Percentiles rank a stretch among this genome's conserved stretches.
These are phyloP conservation scores for Poecile atricapillus DNA, from an alignment of 2,113 vertebrate genomes.

Conservation along the genomic window DNA sequence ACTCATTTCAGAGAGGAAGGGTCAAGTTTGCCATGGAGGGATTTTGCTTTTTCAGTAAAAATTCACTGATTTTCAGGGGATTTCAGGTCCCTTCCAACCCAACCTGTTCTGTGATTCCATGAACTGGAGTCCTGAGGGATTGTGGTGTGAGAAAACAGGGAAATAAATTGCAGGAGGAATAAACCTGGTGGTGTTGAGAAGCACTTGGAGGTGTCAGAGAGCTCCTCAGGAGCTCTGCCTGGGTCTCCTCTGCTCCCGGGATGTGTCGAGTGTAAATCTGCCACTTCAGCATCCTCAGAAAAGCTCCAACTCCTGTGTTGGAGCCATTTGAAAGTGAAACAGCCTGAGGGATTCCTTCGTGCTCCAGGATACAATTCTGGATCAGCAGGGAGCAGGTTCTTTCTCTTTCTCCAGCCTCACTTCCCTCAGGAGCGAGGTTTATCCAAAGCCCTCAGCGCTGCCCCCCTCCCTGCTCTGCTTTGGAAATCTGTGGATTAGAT, in stretches of 20 bases:
- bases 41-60: not conserved
- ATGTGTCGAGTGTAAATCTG: not conserved
- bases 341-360: not conserved
- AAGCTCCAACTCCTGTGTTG: not conserved
- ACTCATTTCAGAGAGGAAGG: not conserved
- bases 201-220: not conserved
- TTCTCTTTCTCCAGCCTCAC: not conserved
- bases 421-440: not conserved
- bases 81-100: not conserved
- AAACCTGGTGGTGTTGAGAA: accelerated
- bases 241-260: not conserved
- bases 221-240: not conserved
- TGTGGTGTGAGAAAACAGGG: not conserved
- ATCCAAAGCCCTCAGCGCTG: not conserved
- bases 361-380: not conserved
- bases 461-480: not conserved
- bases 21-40: accelerated
- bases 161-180: not conserved
- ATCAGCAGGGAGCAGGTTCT: not conserved
- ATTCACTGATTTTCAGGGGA: not conserved
- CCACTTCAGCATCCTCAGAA: not conserved
- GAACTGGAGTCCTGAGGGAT: not conserved
- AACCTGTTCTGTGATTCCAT: accelerated
- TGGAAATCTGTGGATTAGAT: conserved; percentile 60
- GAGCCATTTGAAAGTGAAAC: not conserved